Evolutionary conservation across 1,140 invertebrate species (phyloP), one percentile per base, ranked within the genome.

Genomic region (Polypedilum vanderplanki): DNA sequence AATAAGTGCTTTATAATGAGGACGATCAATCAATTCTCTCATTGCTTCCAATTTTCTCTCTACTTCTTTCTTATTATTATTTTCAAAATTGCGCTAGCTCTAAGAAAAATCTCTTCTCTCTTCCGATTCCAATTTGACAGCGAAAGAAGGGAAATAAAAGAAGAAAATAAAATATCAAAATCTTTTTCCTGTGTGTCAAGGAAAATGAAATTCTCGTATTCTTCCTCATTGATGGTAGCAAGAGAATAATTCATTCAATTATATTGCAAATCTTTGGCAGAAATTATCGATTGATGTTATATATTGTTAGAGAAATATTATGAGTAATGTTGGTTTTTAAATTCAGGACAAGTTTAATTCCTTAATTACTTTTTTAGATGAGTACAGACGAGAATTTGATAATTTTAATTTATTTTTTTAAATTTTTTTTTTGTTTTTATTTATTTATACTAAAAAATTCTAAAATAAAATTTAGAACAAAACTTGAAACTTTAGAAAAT

Each of bases 1-100:
- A 57, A 57, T 20, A 70, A 70, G 65, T 22, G 20, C 65, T 70
- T 70, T 70, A 20, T 70, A 70, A 70, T 70, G 20, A 70, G 65
- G 65, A 18, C 65, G 17, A 70, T 70, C 65, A 70, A 70, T 70
- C 65, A 70, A 70, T 70, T 22, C 18, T 67, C 41, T 57, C 46
- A 57, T 57, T 57, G 46, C n/a, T 12, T 57, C 46, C 46, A 57
- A 57, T 57, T 57, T 57, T 57, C 10, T 57, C n/a, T 57, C 12
- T 57, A 12, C 12, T 4, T 15, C n/a, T 57, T 57, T 57, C 46
- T 57, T n/a, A 15, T n/a, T 57, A 57, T n/a, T 15, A 15, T n/a
- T n/a, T n/a, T n/a, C n/a, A 57, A 57, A 57, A 57, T 57, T 57
- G 46, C 46, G n/a, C 46, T 46, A 46, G n/a, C 24, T 33, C 24